These are phyloP conservation scores for Drosophila tsacasi DNA, from an alignment of 1,140 invertebrate species.

Conservation along the genomic window DNA sequence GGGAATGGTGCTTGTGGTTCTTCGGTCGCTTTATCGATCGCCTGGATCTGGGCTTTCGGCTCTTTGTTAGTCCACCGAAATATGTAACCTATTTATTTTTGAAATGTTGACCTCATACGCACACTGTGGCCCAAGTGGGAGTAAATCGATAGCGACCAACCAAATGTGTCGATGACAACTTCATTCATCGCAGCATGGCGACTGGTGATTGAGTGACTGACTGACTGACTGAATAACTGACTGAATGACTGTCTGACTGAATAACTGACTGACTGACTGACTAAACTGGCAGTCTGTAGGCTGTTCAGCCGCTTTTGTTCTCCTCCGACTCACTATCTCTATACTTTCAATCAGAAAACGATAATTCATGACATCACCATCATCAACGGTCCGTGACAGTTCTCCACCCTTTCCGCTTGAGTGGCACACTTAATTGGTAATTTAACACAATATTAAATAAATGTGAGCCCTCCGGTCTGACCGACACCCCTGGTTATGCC, in stretches of 20 bases:
- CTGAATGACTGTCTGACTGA: slow-evolving; percentile 28
- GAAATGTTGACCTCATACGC: slow-evolving; percentile 80
- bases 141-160: slow-evolving; percentile 67
- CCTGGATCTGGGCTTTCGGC: slow-evolving; percentile 37
- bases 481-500: slow-evolving; percentile 5
- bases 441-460: slow-evolving; percentile 82
- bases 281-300: slow-evolving; percentile 38
- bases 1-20: slow-evolving; percentile 16
- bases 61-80: slow-evolving; percentile 46
- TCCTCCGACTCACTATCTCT: slow-evolving; percentile 65
- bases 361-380: slow-evolving; percentile 83
- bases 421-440: slow-evolving; percentile 76
- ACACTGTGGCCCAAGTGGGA: slow-evolving; percentile 41
- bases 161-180: slow-evolving; percentile 79
- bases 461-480: slow-evolving; percentile 38
- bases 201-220: slow-evolving; percentile 42
- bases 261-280: too few species aligned
- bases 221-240: slow-evolving; percentile 26
- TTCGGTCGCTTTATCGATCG: slow-evolving; percentile 23
- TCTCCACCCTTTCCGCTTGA: slow-evolving; percentile 53
- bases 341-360: slow-evolving; percentile 83
- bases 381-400: slow-evolving; percentile 46
- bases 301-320: slow-evolving; percentile 64
- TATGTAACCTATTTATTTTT: slow-evolving; percentile 82
- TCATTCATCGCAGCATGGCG: slow-evolving; percentile 65